Conservation (phyloP, 2,113 vertebrate species). For the Dolichallabes microphthalmus region DNA sequence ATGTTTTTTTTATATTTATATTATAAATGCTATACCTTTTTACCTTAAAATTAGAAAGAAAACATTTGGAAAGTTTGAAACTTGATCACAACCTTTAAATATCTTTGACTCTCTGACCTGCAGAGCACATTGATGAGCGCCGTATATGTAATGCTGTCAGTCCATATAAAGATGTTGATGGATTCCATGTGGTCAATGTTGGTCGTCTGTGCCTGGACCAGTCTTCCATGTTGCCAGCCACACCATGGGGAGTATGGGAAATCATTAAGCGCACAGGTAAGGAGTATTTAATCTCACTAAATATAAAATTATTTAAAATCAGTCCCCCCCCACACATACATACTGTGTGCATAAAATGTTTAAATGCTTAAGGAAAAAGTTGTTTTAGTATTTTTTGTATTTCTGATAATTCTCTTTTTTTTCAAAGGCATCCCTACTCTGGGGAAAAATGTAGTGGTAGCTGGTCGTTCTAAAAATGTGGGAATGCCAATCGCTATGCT, state of each 20-base stretch:
- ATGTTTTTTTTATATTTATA: neutral
- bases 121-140: conserved; percentile 92
- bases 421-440: conserved; percentile 86
- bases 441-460: conserved; percentile 94
- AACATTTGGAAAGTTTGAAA: conserved; percentile 1
- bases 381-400: neutral
- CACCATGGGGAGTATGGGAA: conserved; percentile 93
- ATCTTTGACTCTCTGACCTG: neutral
- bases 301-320: neutral
- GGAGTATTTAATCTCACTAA: conserved; percentile 6
- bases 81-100: neutral
- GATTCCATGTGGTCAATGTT: conserved; percentile 94
- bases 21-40: neutral
- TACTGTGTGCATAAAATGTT: neutral
- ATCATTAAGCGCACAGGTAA: conserved; percentile 93
- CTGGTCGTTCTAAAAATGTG: conserved; percentile 94
- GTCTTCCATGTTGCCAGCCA: conserved; percentile 91
- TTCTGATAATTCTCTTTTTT: neutral
- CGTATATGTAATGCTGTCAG: conserved; percentile 88
- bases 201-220: conserved; percentile 95
- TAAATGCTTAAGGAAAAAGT: neutral
- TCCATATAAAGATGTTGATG: conserved; percentile 92
- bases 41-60: no score
- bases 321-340: neutral
- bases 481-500: conserved; percentile 99